Base-by-base conservation (phyloP, 2,888 invertebrate species). In the Drosophila quinaria region DNA sequence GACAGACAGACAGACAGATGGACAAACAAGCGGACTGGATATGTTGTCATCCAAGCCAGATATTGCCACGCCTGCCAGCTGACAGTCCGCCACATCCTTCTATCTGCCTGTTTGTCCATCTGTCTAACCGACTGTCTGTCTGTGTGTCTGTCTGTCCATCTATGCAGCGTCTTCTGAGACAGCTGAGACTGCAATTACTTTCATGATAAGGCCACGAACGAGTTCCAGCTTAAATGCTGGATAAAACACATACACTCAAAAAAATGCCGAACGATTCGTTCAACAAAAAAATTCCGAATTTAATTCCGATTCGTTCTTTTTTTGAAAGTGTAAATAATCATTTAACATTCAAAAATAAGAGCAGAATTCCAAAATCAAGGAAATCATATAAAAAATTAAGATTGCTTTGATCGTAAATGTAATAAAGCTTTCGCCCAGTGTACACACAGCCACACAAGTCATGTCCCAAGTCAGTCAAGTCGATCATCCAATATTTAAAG, bases 141-240 rank as follows among this genome's bases (percentile, higher is more conserved):
- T 46, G 63, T 58, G 67, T 52, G 41, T n/a, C n/a, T n/a, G n/a
- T n/a, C 22, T 4, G 22, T 25, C 69, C 42, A 42, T 31, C 41
- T 46, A 61, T 76, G 65, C 72, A 72, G 54, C 64, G 46, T 58
- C 59, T 69, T 65, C 54, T 4, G 1, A 62, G 61, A 64, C 74
- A 55, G 58, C n/a, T 29, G 44, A 58, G 68, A 72, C 52, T 76
- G 66, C 71, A 84, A 79, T 84, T 82, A 74, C 73, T 81, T 76
- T 75, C 60, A 58, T 65, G 58, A 47, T 63, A 50, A 49, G 50
- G 50, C 63, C 50, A 55, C 51, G 61, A 46, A 55, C 44, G 59
- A 64, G 42, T 37, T 19, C 22, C 46, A 31, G 56, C 61, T 72
- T 33, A 73, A 54, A 63, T 47, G 54, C 41, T 17, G 54, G 58